Evolutionary conservation across 2,797 vertebrate genomes (phyloP), one percentile per base, ranked within the genome.

Genomic region (Hylomyscus alleni): DNA sequence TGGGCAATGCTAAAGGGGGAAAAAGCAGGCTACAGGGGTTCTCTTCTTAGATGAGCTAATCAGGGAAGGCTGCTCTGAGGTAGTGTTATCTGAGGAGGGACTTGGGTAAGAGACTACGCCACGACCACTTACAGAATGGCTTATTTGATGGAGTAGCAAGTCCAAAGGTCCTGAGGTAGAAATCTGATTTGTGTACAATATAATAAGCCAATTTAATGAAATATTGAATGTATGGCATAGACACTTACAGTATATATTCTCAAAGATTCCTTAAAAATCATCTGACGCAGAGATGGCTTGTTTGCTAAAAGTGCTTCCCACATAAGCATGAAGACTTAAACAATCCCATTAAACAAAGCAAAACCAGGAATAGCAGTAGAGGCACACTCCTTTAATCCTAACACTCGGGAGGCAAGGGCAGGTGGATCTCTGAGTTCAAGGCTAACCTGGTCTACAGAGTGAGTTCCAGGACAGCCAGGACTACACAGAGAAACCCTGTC

Each of bases 51-150:
- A 91, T 52, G 65, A 73, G 37, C 88, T 95, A 86, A 95, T 75
- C 96, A 65, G 75, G 77, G 91, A 95, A 94, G 96, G 76, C 96
- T 95, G 94, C 94, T 94, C 94, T 75, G 94, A 97, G 95, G 89
- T 95, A 94, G 89, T 77, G 94, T 89, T 91, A 89, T 81, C 80
- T 95, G 95, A 97, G 78, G 75, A 91, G 69, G 24, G 60, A 93
- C 58, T 89, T 94, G 89, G 83, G 54, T n/a, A 47, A 76, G 24
- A 58, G 67, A 90, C 86, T 76, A 12, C 44, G 60, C 44, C n/a
- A 4, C 81, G 58, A 34, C 89, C 94, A 62, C 80, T n/a, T 91
- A 84, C 60, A 89, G 89, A 94, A 88, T 77, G 78, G 73, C 56
- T 83, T n/a, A 2, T 87, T 72, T 80, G 58, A 37, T 37, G 37